Evolutionary conservation across 2,797 vertebrate genomes (phyloP).

Genomic region (Gymnodraco acuticeps): DNA sequence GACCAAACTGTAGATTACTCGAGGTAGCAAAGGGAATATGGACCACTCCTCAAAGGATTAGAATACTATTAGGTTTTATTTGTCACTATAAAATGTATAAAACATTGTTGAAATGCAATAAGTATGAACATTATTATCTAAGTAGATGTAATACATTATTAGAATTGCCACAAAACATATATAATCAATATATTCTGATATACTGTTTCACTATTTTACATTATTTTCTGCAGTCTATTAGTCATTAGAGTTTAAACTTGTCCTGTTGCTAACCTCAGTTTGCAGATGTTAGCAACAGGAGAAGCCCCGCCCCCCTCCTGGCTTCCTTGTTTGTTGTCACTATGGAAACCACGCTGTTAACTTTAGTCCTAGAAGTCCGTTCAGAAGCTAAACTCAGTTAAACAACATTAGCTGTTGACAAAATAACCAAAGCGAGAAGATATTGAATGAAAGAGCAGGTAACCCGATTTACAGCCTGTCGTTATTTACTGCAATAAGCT

Average conservation of each 20-base stretch:
- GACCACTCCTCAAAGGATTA: neutral
- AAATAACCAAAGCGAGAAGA: neutral
- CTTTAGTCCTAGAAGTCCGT: neutral
- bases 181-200: neutral
- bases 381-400: neutral
- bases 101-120: too few species aligned
- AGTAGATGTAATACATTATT: too few species aligned
- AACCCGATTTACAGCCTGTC: neutral
- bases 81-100: too few species aligned
- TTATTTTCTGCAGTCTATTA: neutral
- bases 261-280: neutral
- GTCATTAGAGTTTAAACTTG: too few species aligned
- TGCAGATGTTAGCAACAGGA: neutral
- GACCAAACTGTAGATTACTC: neutral
- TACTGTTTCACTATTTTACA: neutral
- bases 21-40: neutral
- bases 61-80: neutral
- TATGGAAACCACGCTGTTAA: conserved; percentile 49
- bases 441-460: conserved; percentile 32
- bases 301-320: conserved; percentile 16
- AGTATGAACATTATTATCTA: too few species aligned
- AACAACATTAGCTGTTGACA: neutral
- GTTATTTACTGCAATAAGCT: neutral
- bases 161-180: too few species aligned
- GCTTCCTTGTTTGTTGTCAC: conserved; percentile 47